Evolutionary conservation across 2,113 vertebrate species (phyloP).

Genomic region (Oryzias celebensis): DNA sequence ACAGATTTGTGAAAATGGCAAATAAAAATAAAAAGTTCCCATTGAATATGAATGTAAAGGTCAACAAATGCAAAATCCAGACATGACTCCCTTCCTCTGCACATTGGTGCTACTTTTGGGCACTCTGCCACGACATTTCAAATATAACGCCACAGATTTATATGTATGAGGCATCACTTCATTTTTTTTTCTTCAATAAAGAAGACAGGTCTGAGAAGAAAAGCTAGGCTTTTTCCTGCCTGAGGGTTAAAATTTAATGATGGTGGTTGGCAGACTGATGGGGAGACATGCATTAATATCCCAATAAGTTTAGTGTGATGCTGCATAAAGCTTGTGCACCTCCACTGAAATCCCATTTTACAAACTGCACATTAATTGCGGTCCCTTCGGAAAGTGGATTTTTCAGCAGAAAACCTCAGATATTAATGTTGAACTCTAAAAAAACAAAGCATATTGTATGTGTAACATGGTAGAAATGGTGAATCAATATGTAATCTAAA

Average conservation of each 20-base stretch:
- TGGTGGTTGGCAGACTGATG: slow-evolving; percentile 46
- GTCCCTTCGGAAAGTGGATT: too few relatives aligned
- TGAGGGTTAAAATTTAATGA: slow-evolving; percentile 53
- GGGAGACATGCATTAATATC: slow-evolving; percentile 41
- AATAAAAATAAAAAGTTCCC: neutral
- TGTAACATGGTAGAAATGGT: neutral
- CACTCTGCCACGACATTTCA: too few relatives aligned
- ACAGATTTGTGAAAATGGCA: neutral
- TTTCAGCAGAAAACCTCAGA: slow-evolving; percentile 42
- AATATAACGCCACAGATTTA: slow-evolving; percentile 16
- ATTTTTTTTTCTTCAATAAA: slow-evolving; percentile 10
- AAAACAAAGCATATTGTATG: slow-evolving; percentile 25
- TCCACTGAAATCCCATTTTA: too few relatives aligned
- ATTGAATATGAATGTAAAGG: slow-evolving; percentile 3
- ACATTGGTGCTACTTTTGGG: too few relatives aligned
- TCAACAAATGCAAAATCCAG: neutral
- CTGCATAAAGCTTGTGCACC: slow-evolving; percentile 46
- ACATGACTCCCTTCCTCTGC: neutral
- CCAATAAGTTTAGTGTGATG: slow-evolving; percentile 45
- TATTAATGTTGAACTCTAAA: slow-evolving; percentile 50
- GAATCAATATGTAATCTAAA: slow-evolving; percentile 24
- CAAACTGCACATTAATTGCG: too few relatives aligned
- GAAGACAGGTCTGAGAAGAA: slow-evolving; percentile 6
- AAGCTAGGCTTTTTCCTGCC: slow-evolving; percentile 19
- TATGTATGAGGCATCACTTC: slow-evolving; percentile 9